Percentiles rank a stretch among this genome's conserved stretches.
Evolutionary conservation across 2,797 vertebrate genomes (phyloP).

Genomic region (Avahi laniger): DNA sequence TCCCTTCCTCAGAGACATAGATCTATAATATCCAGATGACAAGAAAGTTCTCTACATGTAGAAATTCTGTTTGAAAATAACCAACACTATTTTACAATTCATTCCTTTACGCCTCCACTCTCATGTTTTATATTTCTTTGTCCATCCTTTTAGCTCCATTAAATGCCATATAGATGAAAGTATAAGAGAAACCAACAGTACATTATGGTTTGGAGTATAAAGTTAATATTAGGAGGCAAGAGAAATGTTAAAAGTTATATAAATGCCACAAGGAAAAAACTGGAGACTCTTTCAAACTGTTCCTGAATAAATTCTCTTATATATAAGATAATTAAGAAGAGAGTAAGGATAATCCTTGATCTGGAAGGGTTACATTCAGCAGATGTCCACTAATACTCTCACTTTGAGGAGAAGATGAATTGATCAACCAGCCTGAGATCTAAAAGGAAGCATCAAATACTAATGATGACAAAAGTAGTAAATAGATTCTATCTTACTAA

Average conservation of each 20-base stretch:
- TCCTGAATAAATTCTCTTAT: neutral
- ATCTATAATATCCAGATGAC: neutral
- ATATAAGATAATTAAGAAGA: neutral
- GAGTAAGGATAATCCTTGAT: neutral
- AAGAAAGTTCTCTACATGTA: neutral
- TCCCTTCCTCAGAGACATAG: neutral
- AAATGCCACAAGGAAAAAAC: neutral
- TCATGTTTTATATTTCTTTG: neutral
- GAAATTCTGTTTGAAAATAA: neutral
- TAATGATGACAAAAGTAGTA: neutral
- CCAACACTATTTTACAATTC: neutral
- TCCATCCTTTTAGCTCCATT: neutral
- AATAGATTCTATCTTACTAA: neutral
- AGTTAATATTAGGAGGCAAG: neutral
- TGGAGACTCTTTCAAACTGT: neutral
- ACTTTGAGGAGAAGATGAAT: neutral
- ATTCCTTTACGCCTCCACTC: neutral
- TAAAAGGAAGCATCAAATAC: neutral
- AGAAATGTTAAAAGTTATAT: neutral
- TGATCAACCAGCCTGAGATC: neutral
- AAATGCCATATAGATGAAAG: neutral
- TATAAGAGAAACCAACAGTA: neutral
- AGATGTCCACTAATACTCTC: neutral
- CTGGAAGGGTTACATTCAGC: neutral
- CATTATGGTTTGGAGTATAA: neutral